Evolutionary conservation across 1,140 invertebrate genomes (phyloP).

Genomic region (Ericerus pela): DNA sequence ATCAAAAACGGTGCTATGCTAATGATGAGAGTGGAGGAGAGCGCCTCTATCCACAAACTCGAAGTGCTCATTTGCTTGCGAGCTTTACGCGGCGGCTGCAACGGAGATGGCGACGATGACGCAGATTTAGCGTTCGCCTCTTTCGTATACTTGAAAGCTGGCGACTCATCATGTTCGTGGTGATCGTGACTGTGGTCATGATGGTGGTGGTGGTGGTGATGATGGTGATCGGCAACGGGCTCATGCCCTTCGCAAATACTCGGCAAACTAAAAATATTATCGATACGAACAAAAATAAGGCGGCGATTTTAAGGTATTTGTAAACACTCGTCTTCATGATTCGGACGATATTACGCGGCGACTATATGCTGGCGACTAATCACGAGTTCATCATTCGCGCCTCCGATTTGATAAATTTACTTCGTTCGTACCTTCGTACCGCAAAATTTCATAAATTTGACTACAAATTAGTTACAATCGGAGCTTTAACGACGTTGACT

Average conservation of each 20-base stretch:
- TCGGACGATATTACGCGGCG: too few species aligned
- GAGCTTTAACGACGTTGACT: too few species aligned
- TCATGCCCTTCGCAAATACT: constrained; percentile 31
- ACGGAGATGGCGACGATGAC: constrained; percentile 7
- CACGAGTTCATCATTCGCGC: too few species aligned
- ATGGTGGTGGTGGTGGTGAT: constrained; percentile 26
- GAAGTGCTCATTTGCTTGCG: constrained; percentile 23
- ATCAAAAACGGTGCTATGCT: constrained; percentile 88
- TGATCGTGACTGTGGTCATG: constrained; percentile 31
- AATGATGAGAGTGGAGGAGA: constrained; percentile 79
- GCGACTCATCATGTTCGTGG: constrained; percentile 32
- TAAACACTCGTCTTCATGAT: background rate
- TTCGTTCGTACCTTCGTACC: too few species aligned
- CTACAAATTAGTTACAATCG: too few species aligned
- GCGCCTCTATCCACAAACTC: constrained; percentile 60
- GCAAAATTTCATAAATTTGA: too few species aligned
- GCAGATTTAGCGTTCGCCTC: constrained; percentile 42
- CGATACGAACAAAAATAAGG: constrained; percentile 27
- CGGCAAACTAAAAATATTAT: constrained; percentile 34
- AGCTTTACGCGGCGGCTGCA: too few species aligned
- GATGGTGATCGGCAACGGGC: too few species aligned
- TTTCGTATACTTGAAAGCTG: constrained; percentile 58
- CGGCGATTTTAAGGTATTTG: constrained; percentile 17
- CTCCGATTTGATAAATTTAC: too few species aligned
- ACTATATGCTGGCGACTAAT: too few species aligned